Base-by-base conservation (phyloP, 2,797 vertebrate species). In the Botia kubotai region DNA sequence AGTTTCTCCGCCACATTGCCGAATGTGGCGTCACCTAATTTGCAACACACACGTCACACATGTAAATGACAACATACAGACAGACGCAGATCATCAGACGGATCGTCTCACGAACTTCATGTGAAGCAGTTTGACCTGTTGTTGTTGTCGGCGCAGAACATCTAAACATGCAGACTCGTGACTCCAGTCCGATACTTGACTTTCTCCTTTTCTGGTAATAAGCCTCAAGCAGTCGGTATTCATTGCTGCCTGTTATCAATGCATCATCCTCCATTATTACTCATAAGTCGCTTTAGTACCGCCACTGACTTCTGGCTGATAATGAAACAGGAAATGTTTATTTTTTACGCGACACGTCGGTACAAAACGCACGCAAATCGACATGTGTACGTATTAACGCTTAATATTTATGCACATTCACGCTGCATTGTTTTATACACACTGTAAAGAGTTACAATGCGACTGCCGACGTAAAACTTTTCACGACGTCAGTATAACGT, bases 201-300 rank as follows among this genome's bases (percentile, higher is more conserved):
- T 2, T 26, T 53, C 19, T 80, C 58, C 69, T 83, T 46, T 6
- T 74, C 12, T 7, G 23, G 53, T 84, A 83, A 76, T 89, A 90
- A 13, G 60, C 67, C 75, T 81, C 12, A 2, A 90, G 85, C 21
- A 90, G 77, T 57, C 0, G 74, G 48, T 85, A 77, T 71, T 88
- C 84, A 13, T 79, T 72, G n/a, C 75, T 79, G 13, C 12, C n/a
- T 23, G 12, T 26, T 53, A 26, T n/a, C 4, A 8, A 12, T 14
- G 60, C 21, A 16, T 39, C 14, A 16, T 1, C 58, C 14, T 72
- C 83, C 86, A 87, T 89, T 33, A 33, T 33, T 5, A 33, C 3
- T 33, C 23, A 50, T 21, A 50, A 16, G 4, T 62, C 13, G 12
- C 21, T 13, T 4, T 33, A 21, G 12, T 26, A 57, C 48, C 36